Percentiles rank a stretch among this genome's conserved stretches.
phyloP scores from a whole-genome alignment of 2,113 vertebrate species.

The Okapia johnstoni region DNA sequence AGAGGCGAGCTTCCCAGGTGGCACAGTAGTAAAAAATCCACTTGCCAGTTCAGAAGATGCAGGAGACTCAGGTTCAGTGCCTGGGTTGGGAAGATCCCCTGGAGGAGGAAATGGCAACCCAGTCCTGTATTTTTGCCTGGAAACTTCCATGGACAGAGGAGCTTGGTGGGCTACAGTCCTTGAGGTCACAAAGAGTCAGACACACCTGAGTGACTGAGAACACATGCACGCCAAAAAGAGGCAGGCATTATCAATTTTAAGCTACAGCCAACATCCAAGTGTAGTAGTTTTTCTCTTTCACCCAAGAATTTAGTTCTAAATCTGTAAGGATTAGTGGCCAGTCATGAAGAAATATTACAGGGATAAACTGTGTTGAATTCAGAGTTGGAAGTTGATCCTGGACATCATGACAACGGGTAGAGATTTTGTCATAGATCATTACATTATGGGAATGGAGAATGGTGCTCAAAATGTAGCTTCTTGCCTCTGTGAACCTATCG shows the following conservation, averaged over 20 bases:
- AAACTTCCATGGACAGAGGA: not conserved
- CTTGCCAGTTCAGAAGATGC: not conserved
- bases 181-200: not conserved
- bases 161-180: not conserved
- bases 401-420: not conserved
- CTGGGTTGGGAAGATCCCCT: not conserved
- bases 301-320: not conserved
- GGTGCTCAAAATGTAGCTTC: not conserved
- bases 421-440: not conserved
- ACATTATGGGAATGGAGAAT: not conserved
- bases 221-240: not conserved
- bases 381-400: not conserved
- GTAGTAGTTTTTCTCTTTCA: not conserved
- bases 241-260: not conserved
- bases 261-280: not conserved
- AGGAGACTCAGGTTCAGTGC: not conserved
- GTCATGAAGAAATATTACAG: not conserved
- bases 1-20: not conserved
- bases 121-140: not conserved
- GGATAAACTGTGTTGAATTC: not conserved
- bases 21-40: not conserved
- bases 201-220: not conserved
- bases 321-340: not conserved
- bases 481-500: not conserved
- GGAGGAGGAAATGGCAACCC: not conserved